Percentiles rank a stretch among this genome's conserved stretches.
These are phyloP conservation scores for Sinopyrophorus schimmeli DNA, from an alignment of 2,888 invertebrate species.

Conservation along the genomic window DNA sequence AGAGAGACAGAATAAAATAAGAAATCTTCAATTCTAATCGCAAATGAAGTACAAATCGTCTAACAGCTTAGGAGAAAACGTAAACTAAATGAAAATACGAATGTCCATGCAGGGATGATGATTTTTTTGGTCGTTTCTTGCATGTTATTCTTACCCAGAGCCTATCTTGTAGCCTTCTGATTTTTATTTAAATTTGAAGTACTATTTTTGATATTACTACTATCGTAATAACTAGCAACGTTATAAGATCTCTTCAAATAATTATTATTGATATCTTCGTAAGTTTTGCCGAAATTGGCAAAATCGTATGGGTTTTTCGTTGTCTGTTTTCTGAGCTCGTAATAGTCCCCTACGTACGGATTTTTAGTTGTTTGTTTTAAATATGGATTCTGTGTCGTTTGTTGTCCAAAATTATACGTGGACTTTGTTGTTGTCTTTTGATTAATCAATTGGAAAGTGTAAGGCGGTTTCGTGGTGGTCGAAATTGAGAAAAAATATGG, in stretches of 20 bases:
- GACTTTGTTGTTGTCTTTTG: slow-evolving; percentile 26
- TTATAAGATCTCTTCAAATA: slow-evolving; percentile 56
- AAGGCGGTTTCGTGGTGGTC: slow-evolving; percentile 49
- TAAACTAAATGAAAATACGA: too few relatives aligned
- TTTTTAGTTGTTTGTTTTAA: slow-evolving; percentile 57
- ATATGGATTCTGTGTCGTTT: slow-evolving; percentile 44
- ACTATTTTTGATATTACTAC: slow-evolving; percentile 48
- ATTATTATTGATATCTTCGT: slow-evolving; percentile 48
- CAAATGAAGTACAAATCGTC: too few relatives aligned
- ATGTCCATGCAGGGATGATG: slow-evolving; percentile 11
- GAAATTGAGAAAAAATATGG: slow-evolving; percentile 42
- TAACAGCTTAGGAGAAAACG: too few relatives aligned
- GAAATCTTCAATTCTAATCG: too few relatives aligned
- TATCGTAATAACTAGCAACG: slow-evolving; percentile 54
- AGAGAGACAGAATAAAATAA: too few relatives aligned
- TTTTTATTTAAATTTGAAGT: slow-evolving; percentile 34
- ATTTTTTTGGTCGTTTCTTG: slow-evolving; percentile 3
- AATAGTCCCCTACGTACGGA: slow-evolving; percentile 58
- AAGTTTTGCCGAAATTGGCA: slow-evolving; percentile 52
- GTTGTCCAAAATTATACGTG: slow-evolving; percentile 8
- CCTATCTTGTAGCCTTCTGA: slow-evolving; percentile 24
- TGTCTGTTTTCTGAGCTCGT: slow-evolving; percentile 55
- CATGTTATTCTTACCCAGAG: slow-evolving; percentile 22
- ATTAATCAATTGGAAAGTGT: slow-evolving; percentile 46
- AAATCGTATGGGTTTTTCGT: slow-evolving; percentile 62